Percentiles rank a stretch among this genome's conserved stretches.
phyloP scores from a whole-genome alignment of 2,113 vertebrate genomes.

The Cebus imitator region DNA sequence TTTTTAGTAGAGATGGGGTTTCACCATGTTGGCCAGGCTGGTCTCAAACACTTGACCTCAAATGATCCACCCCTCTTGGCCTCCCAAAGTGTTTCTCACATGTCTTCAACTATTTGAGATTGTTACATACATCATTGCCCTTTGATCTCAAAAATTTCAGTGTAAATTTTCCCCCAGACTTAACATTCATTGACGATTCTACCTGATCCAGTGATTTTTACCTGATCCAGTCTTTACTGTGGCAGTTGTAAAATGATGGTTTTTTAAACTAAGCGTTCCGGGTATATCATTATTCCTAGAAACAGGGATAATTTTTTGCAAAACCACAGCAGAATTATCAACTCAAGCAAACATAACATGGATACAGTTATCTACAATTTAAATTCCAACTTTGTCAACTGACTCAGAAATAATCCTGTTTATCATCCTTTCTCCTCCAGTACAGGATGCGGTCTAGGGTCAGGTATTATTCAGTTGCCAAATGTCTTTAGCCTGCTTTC shows the following conservation, averaged over 20 bases:
- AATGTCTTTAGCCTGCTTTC: not conserved
- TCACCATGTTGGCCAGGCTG: not conserved
- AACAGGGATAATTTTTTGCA: not conserved
- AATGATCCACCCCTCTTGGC: not conserved
- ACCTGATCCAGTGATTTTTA: not conserved
- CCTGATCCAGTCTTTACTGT: not conserved
- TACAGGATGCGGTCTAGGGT: not conserved
- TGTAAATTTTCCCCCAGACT: not conserved
- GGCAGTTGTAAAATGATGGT: not conserved
- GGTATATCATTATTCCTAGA: not conserved
- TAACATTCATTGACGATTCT: not conserved
- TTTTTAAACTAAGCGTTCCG: not conserved
- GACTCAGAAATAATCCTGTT: not conserved
- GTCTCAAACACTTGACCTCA: not conserved
- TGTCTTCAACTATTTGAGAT: not conserved
- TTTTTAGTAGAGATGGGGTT: not conserved
- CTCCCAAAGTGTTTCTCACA: not conserved
- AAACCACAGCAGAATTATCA: not conserved
- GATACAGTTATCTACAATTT: not conserved
- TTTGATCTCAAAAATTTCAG: not conserved
- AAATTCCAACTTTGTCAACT: not conserved
- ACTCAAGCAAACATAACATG: not conserved
- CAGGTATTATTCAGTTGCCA: not conserved
- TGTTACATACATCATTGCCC: not conserved
- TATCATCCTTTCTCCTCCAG: not conserved